phyloP scores from a whole-genome alignment of 92 coral and sea anemone genomes.

The Chrysogorgia sp. region DNA sequence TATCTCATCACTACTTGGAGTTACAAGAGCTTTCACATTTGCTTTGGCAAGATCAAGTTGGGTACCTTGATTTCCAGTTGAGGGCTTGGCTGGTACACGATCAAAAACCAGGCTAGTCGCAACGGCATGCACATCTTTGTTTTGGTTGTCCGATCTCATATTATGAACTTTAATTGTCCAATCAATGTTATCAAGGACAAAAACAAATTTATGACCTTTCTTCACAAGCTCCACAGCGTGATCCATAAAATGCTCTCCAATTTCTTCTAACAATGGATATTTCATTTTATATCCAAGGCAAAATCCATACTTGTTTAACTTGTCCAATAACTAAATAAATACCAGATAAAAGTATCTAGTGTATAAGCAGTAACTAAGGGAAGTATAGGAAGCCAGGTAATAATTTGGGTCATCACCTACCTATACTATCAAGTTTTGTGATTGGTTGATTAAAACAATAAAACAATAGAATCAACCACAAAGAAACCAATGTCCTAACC shows the following conservation, averaged over 20 bases:
- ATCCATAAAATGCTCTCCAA: conserved; percentile 26
- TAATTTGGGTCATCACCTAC: background rate
- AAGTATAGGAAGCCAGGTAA: background rate
- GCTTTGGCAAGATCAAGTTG: background rate
- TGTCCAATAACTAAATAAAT: conserved; percentile 39
- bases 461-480: no score
- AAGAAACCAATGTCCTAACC: no score
- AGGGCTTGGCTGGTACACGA: no score
- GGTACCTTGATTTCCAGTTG: no score
- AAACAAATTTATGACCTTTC: conserved; percentile 7
- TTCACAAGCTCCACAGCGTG: conserved; percentile 1
- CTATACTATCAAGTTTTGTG: no score
- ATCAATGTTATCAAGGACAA: conserved; percentile 4
- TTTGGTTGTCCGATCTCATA: conserved; percentile 13
- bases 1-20: background rate
- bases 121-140: background rate
- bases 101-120: conserved; percentile 24
- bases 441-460: no score
- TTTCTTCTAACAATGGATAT: background rate
- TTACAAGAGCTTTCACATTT: conserved; percentile 12
- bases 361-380: background rate
- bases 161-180: background rate
- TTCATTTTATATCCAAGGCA: conserved; percentile 5
- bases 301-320: conserved; percentile 52
- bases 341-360: conserved; percentile 8